Evolutionary conservation across 2,113 vertebrate species (phyloP).

Genomic region (Bubo blakistoni): DNA sequence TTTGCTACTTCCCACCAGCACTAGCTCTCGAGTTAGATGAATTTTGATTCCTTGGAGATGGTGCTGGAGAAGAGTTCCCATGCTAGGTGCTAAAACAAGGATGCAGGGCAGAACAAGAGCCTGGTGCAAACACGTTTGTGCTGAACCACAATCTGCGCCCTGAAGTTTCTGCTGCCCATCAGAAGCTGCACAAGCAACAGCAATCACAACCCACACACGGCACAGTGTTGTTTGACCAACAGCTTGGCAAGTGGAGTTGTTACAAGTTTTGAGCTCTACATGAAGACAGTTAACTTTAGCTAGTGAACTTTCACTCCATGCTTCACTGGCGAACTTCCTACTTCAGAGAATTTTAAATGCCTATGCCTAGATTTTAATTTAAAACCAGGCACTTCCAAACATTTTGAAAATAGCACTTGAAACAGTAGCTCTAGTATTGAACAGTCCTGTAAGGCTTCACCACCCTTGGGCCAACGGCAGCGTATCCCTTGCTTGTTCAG

Average conservation of each 20-base stretch:
- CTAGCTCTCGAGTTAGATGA: background rate
- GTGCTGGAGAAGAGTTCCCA: background rate
- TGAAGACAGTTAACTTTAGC: background rate
- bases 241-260: background rate
- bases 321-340: background rate
- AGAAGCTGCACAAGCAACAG: background rate
- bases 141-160: background rate
- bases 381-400: background rate
- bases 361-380: background rate
- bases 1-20: background rate
- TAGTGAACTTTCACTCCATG: background rate
- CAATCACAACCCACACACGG: background rate
- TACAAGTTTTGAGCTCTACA: background rate
- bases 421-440: background rate
- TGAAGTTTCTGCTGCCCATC: background rate
- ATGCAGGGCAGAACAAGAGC: background rate
- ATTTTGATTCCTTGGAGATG: background rate
- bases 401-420: background rate
- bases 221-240: background rate
- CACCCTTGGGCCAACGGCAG: background rate
- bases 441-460: background rate
- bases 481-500: background rate
- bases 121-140: background rate
- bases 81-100: background rate
- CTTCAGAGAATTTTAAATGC: background rate